phyloP scores from a whole-genome alignment of 2,888 invertebrate genomes.

The Teleiodes luculella region DNA sequence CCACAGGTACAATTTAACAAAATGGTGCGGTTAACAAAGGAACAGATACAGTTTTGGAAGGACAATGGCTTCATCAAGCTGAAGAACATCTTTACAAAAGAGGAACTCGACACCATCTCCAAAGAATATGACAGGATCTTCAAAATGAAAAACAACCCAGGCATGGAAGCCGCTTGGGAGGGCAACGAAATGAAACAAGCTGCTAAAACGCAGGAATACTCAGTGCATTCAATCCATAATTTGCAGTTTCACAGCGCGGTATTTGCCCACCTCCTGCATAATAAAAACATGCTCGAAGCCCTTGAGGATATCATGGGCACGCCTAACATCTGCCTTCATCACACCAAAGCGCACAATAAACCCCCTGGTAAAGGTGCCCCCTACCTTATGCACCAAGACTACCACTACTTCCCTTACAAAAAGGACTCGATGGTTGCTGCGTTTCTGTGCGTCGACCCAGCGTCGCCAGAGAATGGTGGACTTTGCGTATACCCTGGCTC shows the following conservation, averaged over 20 bases:
- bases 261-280: constrained; percentile 56
- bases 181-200: constrained; percentile 58
- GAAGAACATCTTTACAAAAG: constrained; percentile 46
- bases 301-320: constrained; percentile 67
- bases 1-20: not conserved
- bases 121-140: constrained; percentile 64
- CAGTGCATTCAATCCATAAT: constrained; percentile 52
- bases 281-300: constrained; percentile 61
- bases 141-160: constrained; percentile 46
- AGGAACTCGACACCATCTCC: constrained; percentile 58
- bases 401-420: constrained; percentile 74
- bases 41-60: constrained; percentile 56
- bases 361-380: constrained; percentile 70
- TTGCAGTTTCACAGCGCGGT: constrained; percentile 67
- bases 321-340: constrained; percentile 66
- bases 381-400: constrained; percentile 74
- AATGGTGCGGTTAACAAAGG: constrained; percentile 42
- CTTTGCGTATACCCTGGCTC: constrained; percentile 74
- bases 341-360: constrained; percentile 73
- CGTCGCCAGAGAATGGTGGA: constrained; percentile 71
- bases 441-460: constrained; percentile 70
- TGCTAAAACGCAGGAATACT: constrained; percentile 18
- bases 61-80: constrained; percentile 68
- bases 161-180: constrained; percentile 63
- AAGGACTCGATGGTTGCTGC: constrained; percentile 73